Evolutionary conservation across 2,113 vertebrate genomes (phyloP).

Genomic region (Odocoileus hemionus): DNA sequence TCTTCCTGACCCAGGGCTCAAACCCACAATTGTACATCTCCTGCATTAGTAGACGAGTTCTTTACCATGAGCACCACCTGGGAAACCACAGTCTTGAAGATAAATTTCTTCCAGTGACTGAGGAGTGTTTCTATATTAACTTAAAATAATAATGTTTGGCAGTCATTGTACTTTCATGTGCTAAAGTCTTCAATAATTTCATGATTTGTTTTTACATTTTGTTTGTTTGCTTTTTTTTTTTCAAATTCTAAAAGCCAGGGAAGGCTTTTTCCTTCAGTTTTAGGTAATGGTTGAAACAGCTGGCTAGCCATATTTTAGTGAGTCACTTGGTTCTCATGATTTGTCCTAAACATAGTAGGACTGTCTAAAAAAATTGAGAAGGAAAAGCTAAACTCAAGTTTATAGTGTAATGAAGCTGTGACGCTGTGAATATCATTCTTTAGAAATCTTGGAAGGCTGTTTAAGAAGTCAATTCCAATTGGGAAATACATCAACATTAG

Average conservation of each 20-base stretch:
- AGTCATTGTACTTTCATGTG: background rate
- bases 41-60: background rate
- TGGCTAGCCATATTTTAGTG: background rate
- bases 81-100: background rate
- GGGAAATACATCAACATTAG: background rate
- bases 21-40: background rate
- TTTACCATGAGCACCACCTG: background rate
- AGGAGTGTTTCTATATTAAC: background rate
- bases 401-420: background rate
- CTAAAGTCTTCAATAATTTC: background rate
- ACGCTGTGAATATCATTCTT: background rate
- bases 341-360: background rate
- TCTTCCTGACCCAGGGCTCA: background rate
- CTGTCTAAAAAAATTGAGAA: background rate
- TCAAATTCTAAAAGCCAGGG: background rate
- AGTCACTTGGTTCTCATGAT: background rate
- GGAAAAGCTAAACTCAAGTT: background rate
- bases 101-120: background rate
- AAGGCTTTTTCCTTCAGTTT: background rate
- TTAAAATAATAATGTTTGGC: background rate
- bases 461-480: background rate
- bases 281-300: background rate
- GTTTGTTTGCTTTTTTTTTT: background rate
- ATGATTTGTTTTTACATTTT: background rate
- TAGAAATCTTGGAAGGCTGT: background rate